phyloP scores from a whole-genome alignment of 2,113 vertebrate genomes.

The Dascyllus trimaculatus region DNA sequence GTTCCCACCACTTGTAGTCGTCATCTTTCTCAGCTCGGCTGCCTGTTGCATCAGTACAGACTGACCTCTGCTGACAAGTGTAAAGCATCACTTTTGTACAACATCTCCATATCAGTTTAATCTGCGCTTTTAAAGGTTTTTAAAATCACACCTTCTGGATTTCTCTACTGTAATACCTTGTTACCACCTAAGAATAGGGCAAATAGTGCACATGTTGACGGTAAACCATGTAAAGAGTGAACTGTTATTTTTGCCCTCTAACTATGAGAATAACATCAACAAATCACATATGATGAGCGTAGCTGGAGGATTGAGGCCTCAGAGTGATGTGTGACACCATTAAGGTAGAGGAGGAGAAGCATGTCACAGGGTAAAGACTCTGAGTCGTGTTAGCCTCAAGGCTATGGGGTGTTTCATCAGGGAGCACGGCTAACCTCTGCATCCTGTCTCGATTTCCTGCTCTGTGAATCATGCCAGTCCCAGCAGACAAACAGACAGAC shows the following conservation, averaged over 20 bases:
- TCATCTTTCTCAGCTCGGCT: too few species aligned
- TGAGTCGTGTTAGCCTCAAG: slow-evolving; percentile 34
- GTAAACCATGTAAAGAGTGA: slow-evolving; percentile 5
- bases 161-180: too few species aligned
- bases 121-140: too few species aligned
- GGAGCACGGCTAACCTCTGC: slow-evolving; percentile 59
- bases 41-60: too few species aligned
- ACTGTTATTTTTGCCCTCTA: neutral
- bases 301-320: slow-evolving; percentile 22
- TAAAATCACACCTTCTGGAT: too few species aligned
- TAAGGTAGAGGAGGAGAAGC: slow-evolving; percentile 36
- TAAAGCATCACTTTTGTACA: too few species aligned
- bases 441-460: slow-evolving; percentile 75
- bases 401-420: slow-evolving; percentile 46
- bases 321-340: slow-evolving; percentile 49
- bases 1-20: too few species aligned
- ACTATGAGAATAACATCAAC: slow-evolving; percentile 1
- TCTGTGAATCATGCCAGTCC: slow-evolving; percentile 69
- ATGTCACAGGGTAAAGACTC: slow-evolving; percentile 41
- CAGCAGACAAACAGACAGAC: slow-evolving; percentile 48
- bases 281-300: slow-evolving; percentile 8
- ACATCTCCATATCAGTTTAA: too few species aligned
- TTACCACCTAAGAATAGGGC: too few species aligned
- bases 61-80: too few species aligned
- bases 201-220: slow-evolving; percentile 5